Conservation (phyloP, 1,140 invertebrate genomes). For the honey bee (Apis mellifera) region DNA sequence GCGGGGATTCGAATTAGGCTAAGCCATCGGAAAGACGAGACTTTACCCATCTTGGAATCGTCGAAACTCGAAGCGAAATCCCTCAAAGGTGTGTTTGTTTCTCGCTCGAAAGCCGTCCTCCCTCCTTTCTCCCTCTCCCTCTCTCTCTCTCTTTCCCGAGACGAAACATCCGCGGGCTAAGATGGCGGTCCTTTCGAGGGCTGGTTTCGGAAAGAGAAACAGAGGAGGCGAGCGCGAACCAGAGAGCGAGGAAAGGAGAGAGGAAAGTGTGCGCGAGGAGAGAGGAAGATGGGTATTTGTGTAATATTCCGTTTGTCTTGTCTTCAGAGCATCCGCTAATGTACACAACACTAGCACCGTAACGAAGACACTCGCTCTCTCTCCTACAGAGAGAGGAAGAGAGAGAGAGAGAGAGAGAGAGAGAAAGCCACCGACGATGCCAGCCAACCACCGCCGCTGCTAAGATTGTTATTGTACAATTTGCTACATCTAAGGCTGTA, state of each 20-base stretch:
- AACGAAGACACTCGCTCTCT: conserved; percentile 56
- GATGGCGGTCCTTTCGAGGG: conserved; percentile 62
- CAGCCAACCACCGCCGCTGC: conserved; percentile 71
- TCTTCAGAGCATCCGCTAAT: conserved; percentile 80
- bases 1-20: conserved; percentile 77
- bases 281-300: conserved; percentile 77
- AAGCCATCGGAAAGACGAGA: conserved; percentile 76
- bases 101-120: conserved; percentile 51
- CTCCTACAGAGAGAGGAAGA: background rate
- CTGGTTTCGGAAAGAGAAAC: conserved; percentile 12
- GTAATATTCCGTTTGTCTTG: conserved; percentile 83
- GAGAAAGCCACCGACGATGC: conserved; percentile 43
- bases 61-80: conserved; percentile 75
- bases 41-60: conserved; percentile 70
- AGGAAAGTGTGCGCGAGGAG: conserved; percentile 56
- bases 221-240: conserved; percentile 1
- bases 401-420: conserved; percentile 32
- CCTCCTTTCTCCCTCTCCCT: conserved; percentile 9
- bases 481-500: conserved; percentile 77
- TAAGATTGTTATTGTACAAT: conserved; percentile 82
- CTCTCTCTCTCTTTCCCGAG: conserved; percentile 61
- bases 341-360: conserved; percentile 77
- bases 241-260: conserved; percentile 27
- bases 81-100: conserved; percentile 68
- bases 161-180: conserved; percentile 75